Percentiles rank a stretch among this genome's conserved stretches.
phyloP scores from a whole-genome alignment of 2,888 invertebrate species.

The Acanthosepion pharaonis region DNA sequence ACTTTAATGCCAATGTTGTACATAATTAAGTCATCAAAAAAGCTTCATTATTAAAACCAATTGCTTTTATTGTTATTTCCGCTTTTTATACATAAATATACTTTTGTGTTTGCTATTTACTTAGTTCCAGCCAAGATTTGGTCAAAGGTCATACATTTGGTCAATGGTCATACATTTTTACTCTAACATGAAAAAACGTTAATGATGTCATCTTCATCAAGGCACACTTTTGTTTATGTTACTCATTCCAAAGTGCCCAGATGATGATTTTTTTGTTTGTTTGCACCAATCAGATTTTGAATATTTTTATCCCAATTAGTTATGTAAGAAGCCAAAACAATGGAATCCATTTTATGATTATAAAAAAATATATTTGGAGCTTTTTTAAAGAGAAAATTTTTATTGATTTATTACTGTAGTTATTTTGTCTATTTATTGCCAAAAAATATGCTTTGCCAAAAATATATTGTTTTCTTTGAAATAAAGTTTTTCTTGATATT shows the following conservation, averaged over 20 bases:
- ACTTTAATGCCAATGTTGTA: conserved; percentile 6
- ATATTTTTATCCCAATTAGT: neutral
- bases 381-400: neutral
- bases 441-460: neutral
- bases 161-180: neutral
- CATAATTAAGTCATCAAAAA: neutral
- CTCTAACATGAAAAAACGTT: neutral
- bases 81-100: neutral
- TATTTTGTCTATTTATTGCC: neutral
- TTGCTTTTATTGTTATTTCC: neutral
- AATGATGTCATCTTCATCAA: neutral
- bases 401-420: neutral
- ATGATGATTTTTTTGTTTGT: neutral
- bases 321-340: neutral
- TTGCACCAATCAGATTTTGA: neutral
- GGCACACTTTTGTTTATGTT: neutral
- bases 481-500: conserved; percentile 5
- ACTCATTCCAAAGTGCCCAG: neutral
- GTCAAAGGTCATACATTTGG: neutral
- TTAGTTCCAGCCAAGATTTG: neutral
- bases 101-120: neutral
- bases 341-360: neutral
- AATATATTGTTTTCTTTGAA: neutral
- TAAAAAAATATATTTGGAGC: neutral
- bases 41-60: neutral